Percentiles rank a stretch among this genome's conserved stretches.
phyloP scores from a whole-genome alignment of 2,888 invertebrate species.

The Exephanes ischioxanthus region DNA sequence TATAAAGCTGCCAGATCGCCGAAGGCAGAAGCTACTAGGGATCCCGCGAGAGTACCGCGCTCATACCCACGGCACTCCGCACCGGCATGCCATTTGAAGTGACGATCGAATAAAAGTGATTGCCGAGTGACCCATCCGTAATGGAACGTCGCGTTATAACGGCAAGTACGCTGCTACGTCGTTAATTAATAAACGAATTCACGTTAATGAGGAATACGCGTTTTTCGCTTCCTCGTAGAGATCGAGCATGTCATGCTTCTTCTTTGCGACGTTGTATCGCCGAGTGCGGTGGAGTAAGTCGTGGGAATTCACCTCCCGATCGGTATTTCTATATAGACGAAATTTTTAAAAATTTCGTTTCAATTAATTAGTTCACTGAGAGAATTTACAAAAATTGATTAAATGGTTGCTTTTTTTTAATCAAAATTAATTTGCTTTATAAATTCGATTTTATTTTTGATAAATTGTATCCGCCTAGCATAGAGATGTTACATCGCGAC shows the following conservation, averaged over 20 bases:
- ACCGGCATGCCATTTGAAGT: constrained; percentile 52
- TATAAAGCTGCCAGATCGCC: constrained; percentile 62
- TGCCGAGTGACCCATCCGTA: constrained; percentile 30
- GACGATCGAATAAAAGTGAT: constrained; percentile 50
- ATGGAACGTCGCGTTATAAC: constrained; percentile 68
- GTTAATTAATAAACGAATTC: constrained; percentile 7
- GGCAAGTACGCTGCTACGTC: constrained; percentile 68
- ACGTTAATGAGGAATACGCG: not conserved
- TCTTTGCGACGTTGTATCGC: constrained; percentile 24
- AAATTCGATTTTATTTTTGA: not conserved
- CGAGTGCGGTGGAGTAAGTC: constrained; percentile 4
- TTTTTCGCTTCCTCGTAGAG: not conserved
- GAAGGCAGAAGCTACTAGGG: constrained; percentile 60
- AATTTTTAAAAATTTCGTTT: no score
- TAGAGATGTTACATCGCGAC: not conserved
- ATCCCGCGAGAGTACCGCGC: constrained; percentile 60
- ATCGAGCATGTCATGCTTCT: not conserved
- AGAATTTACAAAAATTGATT: no score
- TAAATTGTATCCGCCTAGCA: not conserved
- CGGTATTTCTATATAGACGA: no score
- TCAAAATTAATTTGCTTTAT: not conserved
- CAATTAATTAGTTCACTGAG: no score
- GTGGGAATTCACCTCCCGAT: no score
- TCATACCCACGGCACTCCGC: constrained; percentile 21
- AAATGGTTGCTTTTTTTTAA: not conserved